Base-by-base conservation (phyloP, 1,140 invertebrate species). In the Eumeta japonica region DNA sequence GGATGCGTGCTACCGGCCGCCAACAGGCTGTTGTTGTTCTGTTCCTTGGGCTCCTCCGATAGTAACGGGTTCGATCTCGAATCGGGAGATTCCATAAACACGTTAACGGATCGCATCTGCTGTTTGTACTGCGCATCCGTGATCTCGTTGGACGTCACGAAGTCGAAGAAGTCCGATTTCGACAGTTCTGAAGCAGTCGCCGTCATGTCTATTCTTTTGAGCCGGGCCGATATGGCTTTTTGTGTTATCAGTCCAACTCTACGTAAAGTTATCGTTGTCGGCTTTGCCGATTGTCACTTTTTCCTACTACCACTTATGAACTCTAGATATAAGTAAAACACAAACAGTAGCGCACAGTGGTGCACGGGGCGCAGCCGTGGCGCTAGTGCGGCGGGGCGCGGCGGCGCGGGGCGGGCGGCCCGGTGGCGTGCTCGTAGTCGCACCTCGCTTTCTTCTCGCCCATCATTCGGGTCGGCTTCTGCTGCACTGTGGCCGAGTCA, bases 81-180 rank as follows among this genome's bases (percentile, higher is more conserved):
- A 34, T 73, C 66, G n/a, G 71, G 64, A 16, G 75, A 72, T 64
- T 77, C 76, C 58, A 81, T 73, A 62, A 79, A 82, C 41, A 79
- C 77, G 67, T 81, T 81, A 16, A 82, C 79, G 37, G 73, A 79
- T 41, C 79, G 71, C 80, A 82, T 81, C 61, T 82, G 80, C 58
- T 81, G 79, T 46, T 79, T 78, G 58, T 80, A 82, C 52, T 81
- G 81, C 28, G 63, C 76, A 57, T 79, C 82, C 64, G 68, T 84
- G 62, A 59, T 78, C 64, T 79, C 85, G 35, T 87, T 85, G 3
- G 85, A 85, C n/a, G 87, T 86, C 27, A 90, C 87, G 66, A 90
- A 89, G 61, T 90, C 88, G 72, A 90, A 90, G 76, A 89, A 91
- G 66, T 90, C 89, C 32, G 86, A 86, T 64, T 89, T 89, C 53